A percentile compares a stretch with the other conserved stretches of the same genome.
Evolutionary conservation across 2,888 invertebrate genomes (phyloP).

Genomic region (Muscina levida): DNA sequence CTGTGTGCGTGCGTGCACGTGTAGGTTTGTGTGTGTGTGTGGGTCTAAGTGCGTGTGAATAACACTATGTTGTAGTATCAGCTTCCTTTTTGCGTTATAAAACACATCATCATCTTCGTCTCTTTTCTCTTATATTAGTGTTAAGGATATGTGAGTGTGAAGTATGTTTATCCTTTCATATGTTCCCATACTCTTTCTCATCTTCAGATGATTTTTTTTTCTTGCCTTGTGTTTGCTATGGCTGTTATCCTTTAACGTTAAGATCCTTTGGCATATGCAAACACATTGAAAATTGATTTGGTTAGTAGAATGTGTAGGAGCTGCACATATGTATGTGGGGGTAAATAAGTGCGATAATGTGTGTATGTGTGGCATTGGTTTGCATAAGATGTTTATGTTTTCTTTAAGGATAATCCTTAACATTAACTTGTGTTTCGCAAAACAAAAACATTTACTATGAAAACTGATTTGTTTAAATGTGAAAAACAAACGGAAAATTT

Average conservation of each 20-base stretch:
- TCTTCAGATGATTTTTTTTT: too few relatives aligned
- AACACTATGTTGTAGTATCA: not conserved
- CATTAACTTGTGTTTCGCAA: constrained; percentile 65
- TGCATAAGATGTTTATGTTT: constrained; percentile 62
- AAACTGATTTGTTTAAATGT: constrained; percentile 56
- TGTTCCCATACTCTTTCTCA: too few relatives aligned
- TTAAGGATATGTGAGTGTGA: constrained; percentile 57
- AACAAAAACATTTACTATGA: constrained; percentile 38
- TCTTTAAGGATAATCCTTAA: constrained; percentile 67
- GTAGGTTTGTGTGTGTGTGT: constrained; percentile 27
- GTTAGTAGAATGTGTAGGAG: constrained; percentile 35
- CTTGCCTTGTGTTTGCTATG: not conserved
- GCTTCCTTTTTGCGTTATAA: constrained; percentile 26
- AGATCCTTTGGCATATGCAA: constrained; percentile 64
- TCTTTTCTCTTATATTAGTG: constrained; percentile 40
- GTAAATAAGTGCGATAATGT: constrained; percentile 20
- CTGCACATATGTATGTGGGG: not conserved
- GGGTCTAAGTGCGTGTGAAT: too few relatives aligned
- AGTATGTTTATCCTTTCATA: constrained; percentile 60
- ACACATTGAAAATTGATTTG: constrained; percentile 64
- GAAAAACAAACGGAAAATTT: constrained; percentile 16
- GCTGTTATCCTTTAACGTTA: constrained; percentile 35
- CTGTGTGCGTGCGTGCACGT: constrained; percentile 40
- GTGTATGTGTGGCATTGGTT: constrained; percentile 40
- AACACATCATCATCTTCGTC: constrained; percentile 2